A percentile compares a stretch with the other conserved stretches of the same genome.
phyloP scores from a whole-genome alignment of 2,113 vertebrate genomes.

The human region DNA sequence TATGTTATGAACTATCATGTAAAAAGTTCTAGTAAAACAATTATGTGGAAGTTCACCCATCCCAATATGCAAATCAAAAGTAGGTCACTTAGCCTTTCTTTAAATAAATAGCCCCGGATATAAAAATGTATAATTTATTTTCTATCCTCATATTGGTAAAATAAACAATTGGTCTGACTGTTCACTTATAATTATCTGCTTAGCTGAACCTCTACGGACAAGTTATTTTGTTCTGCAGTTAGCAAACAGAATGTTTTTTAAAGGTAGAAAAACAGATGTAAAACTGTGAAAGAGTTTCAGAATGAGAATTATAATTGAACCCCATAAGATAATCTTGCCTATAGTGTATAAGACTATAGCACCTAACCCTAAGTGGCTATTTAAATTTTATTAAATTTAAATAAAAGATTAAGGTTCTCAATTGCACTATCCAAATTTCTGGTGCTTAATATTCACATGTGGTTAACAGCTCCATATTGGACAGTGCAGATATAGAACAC shows the following conservation, averaged over 20 bases:
- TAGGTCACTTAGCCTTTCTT: not conserved
- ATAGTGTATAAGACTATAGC: not conserved
- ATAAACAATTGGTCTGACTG: not conserved
- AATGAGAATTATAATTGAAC: not conserved
- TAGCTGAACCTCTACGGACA: not conserved
- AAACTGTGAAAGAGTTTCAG: not conserved
- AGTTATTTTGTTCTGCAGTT: not conserved
- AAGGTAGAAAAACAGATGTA: not conserved
- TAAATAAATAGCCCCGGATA: not conserved
- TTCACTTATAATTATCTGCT: not conserved
- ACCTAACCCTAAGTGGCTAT: not conserved
- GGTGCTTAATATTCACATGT: not conserved
- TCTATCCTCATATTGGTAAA: not conserved
- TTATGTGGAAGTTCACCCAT: not conserved
- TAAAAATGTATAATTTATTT: not conserved
- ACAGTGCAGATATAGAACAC: not conserved
- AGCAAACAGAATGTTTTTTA: not conserved
- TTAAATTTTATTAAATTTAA: not conserved
- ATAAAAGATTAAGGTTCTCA: not conserved
- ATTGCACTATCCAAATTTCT: not conserved
- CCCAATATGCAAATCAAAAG: not conserved
- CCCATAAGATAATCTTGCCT: not conserved
- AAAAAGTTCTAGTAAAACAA: not conserved
- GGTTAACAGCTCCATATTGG: not conserved
- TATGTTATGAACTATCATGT: not conserved